These are phyloP conservation scores for Flabesymbios commensalis DNA, from an alignment of 2,888 invertebrate genomes.

Conservation along the genomic window DNA sequence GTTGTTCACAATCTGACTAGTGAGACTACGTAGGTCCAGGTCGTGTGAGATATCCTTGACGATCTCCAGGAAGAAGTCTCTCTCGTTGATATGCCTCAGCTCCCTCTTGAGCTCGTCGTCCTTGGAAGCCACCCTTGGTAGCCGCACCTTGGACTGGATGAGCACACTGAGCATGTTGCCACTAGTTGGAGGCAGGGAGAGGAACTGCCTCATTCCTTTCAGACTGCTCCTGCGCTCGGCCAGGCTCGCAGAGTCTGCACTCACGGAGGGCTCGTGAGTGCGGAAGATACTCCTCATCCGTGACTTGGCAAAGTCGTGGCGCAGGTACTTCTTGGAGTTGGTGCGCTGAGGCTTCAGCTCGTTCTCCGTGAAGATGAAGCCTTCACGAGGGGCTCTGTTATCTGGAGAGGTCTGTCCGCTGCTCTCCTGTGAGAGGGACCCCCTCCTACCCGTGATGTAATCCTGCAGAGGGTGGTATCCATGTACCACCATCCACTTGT, in stretches of 20 bases:
- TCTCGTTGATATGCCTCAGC: constrained; percentile 58
- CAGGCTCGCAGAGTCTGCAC: neutral
- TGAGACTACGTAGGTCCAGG: constrained; percentile 64
- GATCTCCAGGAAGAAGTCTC: constrained; percentile 65
- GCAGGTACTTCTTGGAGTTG: constrained; percentile 64
- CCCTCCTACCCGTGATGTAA: constrained; percentile 35
- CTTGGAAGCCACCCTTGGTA: constrained; percentile 64
- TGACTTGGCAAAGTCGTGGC: constrained; percentile 65
- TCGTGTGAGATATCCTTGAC: constrained; percentile 66
- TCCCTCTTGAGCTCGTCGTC: constrained; percentile 63
- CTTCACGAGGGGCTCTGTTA: constrained; percentile 25
- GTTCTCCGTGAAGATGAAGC: constrained; percentile 39
- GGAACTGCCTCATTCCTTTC: constrained; percentile 65
- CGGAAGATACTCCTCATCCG: constrained; percentile 64
- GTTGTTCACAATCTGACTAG: constrained; percentile 65
- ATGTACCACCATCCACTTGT: constrained; percentile 63
- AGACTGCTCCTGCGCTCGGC: constrained; percentile 61
- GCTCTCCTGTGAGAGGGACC: constrained; percentile 3
- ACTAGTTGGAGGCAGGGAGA: constrained; percentile 65
- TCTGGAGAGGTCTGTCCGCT: constrained; percentile 18
- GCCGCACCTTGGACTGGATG: constrained; percentile 64
- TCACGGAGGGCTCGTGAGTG: constrained; percentile 53
- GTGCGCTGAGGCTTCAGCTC: constrained; percentile 44
- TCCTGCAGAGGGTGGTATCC: constrained; percentile 62
- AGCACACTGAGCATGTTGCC: constrained; percentile 64